Evolutionary conservation across 1,140 invertebrate genomes (phyloP), one percentile per base, ranked within the genome.

Genomic region (Chelonus insularis): DNA sequence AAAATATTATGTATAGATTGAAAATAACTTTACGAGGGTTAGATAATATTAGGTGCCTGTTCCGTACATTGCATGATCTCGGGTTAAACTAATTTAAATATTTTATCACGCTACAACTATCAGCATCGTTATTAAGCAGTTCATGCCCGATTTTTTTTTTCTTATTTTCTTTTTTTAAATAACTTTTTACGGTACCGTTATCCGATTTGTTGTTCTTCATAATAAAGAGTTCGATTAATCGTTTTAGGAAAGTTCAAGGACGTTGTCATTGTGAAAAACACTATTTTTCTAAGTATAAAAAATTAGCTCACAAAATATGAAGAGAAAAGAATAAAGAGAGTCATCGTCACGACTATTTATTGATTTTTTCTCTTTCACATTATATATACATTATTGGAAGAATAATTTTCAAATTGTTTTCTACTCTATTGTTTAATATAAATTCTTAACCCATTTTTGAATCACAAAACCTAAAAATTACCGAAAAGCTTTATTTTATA

Each of bases 31-130:
- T n/a, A n/a, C n/a, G n/a, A n/a, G n/a, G n/a, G n/a, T n/a, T n/a
- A n/a, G n/a, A n/a, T n/a, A n/a, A n/a, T n/a, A n/a, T n/a, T n/a
- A n/a, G n/a, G n/a, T n/a, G n/a, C n/a, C n/a, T n/a, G n/a, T 43
- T 43, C 41, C 41, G 39, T 7, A 37, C 32, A 58, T 65, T 23
- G 60, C 57, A 58, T 65, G 63, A 65, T 63, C 52, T 29, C n/a
- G n/a, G 59, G 59, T 68, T 65, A 39, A 34, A 63, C 47, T 63
- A 60, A 68, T 68, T 68, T 63, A 54, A 63, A 65, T 68, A 60
- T 58, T 16, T 60, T 47, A 59, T 52, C 59, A 57, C 50, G 65
- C 41, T 32, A 47, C 2, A 32, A 14, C 36, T 18, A 43, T 43
- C 18, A 16, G 16, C 41, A 48, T 11, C n/a, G 20, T 48, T n/a